Evolutionary conservation across 2,888 invertebrate species (phyloP), one percentile per base, ranked within the genome.

Genomic region (Eupithecia abbreviata): DNA sequence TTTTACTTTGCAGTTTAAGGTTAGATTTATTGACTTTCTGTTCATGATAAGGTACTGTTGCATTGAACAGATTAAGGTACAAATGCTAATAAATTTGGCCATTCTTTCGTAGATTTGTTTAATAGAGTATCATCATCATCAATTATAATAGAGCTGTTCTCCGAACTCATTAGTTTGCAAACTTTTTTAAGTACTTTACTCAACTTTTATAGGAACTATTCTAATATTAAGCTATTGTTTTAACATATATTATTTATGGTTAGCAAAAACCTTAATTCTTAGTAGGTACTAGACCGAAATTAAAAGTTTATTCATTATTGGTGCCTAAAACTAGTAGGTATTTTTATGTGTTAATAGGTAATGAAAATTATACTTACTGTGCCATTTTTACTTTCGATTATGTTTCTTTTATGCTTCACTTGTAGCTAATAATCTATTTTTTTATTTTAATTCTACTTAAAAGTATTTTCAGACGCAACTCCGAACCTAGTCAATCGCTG

Each of bases 331-430:
- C 15, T 4, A 4, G 51, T 51, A 51, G n/a, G n/a, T n/a, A n/a
- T 3, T 0, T n/a, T 6, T 15, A 51, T 7, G 55, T 7, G 9
- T 18, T 7, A 58, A n/a, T 51, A 45, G 45, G 9, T 15, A 62
- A 4, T 62, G 9, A 12, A 30, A 62, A 12, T 10, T 10, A 10
- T 67, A 68, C 67, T 68, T 68, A 68, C 67, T 68, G 67, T 68
- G 67, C 18, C 67, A 68, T 68, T 68, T 68, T 68, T 9, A 43
- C 0, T 68, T 68, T n/a, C 15, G n/a, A 15, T 67, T 45, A 7
- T 13, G 15, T 68, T 68, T 68, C 4, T n/a, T 68, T 15, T 68
- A 15, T 42, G 3, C 12, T 62, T 18, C 18, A 42, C 41, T 66
- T 41, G 3, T 30, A 41, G 30, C 13, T 13, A n/a, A 3, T 13